Percentiles rank a stretch among this genome's conserved stretches.
phyloP scores from a whole-genome alignment of 1,140 invertebrate genomes.

The Thaumatotibia leucotreta region DNA sequence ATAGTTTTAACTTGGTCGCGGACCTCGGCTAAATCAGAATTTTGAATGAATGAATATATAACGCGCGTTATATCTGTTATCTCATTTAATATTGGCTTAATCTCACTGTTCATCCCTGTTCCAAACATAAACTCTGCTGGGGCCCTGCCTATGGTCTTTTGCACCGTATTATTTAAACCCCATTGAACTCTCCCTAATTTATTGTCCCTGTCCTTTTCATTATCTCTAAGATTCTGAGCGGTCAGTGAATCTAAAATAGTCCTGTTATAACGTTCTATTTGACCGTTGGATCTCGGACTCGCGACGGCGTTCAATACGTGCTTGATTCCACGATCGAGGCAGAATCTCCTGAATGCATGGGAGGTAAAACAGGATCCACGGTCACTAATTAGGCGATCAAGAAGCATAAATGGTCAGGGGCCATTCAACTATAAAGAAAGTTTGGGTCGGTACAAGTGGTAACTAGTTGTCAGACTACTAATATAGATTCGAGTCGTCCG shows the following conservation, averaged over 20 bases:
- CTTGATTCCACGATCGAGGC: conserved; percentile 23
- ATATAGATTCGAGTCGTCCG: too few species aligned
- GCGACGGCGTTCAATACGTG: conserved; percentile 29
- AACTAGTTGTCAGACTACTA: too few species aligned
- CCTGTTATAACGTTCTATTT: conserved; percentile 36
- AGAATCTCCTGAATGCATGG: conserved; percentile 18
- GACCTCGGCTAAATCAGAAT: background rate
- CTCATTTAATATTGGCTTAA: background rate
- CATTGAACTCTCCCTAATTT: conserved; percentile 1
- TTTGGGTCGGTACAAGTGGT: too few species aligned
- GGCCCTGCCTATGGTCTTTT: background rate
- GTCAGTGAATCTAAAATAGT: conserved; percentile 22
- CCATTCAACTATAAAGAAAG: too few species aligned
- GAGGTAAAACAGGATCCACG: conserved; percentile 10
- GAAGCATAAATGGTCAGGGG: too few species aligned
- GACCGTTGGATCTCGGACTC: conserved; percentile 24
- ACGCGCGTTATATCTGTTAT: background rate
- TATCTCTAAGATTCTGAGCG: background rate
- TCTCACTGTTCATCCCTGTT: background rate
- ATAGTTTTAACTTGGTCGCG: background rate
- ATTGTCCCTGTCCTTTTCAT: conserved; percentile 9
- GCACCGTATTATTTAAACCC: conserved; percentile 9
- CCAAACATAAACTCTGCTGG: conserved; percentile 10
- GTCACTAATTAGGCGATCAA: conserved; percentile 8
- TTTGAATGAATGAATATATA: too few species aligned